phyloP scores from a whole-genome alignment of 2,113 vertebrate species.

The Camelus bactrianus region DNA sequence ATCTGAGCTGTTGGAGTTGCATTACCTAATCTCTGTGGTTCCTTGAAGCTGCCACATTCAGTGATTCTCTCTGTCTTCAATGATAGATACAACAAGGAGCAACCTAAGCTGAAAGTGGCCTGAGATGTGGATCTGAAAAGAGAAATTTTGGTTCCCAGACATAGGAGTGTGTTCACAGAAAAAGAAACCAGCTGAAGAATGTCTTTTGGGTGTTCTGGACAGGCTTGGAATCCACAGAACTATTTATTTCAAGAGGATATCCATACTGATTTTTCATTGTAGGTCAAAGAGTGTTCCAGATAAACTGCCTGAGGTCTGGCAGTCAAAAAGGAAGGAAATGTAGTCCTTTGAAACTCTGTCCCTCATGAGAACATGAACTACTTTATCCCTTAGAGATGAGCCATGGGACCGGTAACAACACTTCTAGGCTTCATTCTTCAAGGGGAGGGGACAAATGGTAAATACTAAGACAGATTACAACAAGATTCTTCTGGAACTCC shows the following conservation, averaged over 20 bases:
- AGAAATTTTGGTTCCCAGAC: neutral
- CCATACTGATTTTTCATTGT: neutral
- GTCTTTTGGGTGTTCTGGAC: neutral
- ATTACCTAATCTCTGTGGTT: neutral
- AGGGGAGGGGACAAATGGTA: neutral
- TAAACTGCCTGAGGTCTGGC: neutral
- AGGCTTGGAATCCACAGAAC: neutral
- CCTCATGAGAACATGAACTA: neutral
- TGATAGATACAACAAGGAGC: neutral
- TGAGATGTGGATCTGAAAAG: neutral
- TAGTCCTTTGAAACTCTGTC: neutral
- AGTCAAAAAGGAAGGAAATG: neutral
- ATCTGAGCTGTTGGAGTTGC: neutral
- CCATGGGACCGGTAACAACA: rapidly evolving
- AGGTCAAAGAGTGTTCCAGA: neutral
- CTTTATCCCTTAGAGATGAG: neutral
- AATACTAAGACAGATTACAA: slow-evolving; percentile 49
- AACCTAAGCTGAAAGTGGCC: neutral
- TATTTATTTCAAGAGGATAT: neutral
- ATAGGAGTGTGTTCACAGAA: neutral
- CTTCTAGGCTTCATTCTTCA: neutral
- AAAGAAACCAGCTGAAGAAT: neutral
- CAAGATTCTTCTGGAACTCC: slow-evolving; percentile 58
- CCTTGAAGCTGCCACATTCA: neutral
- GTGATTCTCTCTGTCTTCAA: neutral